These are phyloP conservation scores for Chaetorhynchus papuensis DNA, from an alignment of 2,113 vertebrate species.

Conservation along the genomic window DNA sequence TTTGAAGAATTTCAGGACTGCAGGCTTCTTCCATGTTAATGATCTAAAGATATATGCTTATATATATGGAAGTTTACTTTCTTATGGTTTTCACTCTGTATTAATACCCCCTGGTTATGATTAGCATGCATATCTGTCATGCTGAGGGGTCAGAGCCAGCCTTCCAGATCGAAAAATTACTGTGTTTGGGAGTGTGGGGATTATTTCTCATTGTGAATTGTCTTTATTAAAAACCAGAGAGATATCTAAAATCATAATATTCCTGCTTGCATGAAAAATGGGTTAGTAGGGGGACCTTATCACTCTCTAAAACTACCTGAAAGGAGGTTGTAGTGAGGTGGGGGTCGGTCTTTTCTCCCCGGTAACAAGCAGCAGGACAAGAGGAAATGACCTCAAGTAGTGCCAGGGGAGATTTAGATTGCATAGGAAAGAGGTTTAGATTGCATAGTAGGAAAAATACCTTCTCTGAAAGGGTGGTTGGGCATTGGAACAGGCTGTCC, in stretches of 20 bases:
- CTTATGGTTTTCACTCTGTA: neutral
- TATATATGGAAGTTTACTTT: neutral
- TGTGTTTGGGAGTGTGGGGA: fast-evolving
- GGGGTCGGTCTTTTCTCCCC: neutral
- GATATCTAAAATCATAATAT: neutral
- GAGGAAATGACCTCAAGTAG: neutral
- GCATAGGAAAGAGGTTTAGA: neutral
- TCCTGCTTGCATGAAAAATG: neutral
- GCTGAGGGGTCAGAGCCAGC: neutral
- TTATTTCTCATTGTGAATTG: neutral
- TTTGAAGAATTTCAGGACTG: neutral
- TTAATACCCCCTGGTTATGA: neutral
- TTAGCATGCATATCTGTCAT: fast-evolving
- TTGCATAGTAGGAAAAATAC: neutral
- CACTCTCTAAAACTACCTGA: neutral
- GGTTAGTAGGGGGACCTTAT: neutral
- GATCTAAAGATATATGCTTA: neutral
- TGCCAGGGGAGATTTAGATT: neutral
- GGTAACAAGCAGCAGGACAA: neutral
- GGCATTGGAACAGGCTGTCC: neutral
- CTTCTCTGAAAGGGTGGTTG: neutral
- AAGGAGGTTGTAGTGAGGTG: neutral
- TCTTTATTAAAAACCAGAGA: neutral
- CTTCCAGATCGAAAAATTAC: neutral
- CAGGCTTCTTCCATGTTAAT: neutral